Percentiles rank a stretch among this genome's conserved stretches.
Evolutionary conservation across 2,797 vertebrate species (phyloP).

Genomic region (Artibeus lituratus): DNA sequence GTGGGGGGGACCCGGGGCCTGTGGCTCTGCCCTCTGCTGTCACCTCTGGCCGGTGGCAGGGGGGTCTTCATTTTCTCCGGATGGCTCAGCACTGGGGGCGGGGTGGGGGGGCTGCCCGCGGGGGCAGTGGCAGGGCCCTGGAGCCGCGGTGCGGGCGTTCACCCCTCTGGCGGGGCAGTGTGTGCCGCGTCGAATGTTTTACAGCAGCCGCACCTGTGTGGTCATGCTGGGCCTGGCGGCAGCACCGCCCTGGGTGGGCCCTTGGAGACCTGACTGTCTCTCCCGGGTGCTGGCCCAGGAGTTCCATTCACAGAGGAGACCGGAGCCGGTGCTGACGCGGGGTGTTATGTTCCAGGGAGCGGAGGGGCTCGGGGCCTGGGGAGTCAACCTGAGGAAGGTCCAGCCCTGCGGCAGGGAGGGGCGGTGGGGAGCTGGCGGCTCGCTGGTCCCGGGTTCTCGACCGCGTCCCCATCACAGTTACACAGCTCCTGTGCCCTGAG

Average conservation of each 20-base stretch:
- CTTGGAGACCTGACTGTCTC: neutral
- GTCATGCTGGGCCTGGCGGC: neutral
- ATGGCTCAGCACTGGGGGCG: neutral
- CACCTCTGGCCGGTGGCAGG: neutral
- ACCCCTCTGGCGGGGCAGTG: neutral
- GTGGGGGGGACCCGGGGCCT: neutral
- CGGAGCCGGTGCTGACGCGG: neutral
- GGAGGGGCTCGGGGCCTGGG: neutral
- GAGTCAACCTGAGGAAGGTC: neutral
- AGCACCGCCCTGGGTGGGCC: neutral
- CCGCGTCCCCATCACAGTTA: fast-evolving
- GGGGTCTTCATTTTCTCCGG: neutral
- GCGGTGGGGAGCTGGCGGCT: neutral
- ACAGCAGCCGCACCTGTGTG: neutral
- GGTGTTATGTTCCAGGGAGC: neutral
- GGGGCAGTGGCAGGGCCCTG: too few relatives aligned
- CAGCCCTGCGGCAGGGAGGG: neutral
- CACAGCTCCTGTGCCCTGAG: neutral
- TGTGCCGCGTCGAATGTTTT: neutral
- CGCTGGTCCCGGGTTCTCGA: too few relatives aligned
- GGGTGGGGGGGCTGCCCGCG: too few relatives aligned
- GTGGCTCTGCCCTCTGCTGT: neutral
- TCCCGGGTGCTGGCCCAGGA: neutral
- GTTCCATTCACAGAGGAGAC: neutral
- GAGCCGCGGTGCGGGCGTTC: neutral